phyloP scores from a whole-genome alignment of 2,888 invertebrate genomes.

The Isotomurus palustris region DNA sequence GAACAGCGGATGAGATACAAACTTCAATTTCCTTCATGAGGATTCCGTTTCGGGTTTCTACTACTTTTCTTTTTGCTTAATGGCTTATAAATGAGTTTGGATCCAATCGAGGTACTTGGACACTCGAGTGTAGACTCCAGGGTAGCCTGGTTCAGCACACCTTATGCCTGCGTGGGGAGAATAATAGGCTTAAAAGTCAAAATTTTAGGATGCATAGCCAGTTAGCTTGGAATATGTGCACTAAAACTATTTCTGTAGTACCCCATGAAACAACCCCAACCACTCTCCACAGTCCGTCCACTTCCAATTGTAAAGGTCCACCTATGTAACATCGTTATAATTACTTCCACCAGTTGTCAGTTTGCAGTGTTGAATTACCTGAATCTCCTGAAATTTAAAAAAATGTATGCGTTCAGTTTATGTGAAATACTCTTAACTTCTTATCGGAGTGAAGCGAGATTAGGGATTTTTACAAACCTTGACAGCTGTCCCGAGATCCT shows the following conservation, averaged over 20 bases:
- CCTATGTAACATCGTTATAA: too few species aligned
- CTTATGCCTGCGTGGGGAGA: too few species aligned
- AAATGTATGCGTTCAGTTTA: not conserved
- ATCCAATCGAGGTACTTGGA: conserved; percentile 69
- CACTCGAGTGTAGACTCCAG: conserved; percentile 75
- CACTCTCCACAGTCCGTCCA: conserved; percentile 68
- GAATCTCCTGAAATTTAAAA: conserved; percentile 28
- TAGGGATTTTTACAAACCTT: conserved; percentile 55
- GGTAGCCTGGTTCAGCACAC: conserved; percentile 69
- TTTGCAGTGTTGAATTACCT: conserved; percentile 8
- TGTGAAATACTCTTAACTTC: conserved; percentile 8
- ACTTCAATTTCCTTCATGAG: too few species aligned
- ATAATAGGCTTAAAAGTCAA: too few species aligned
- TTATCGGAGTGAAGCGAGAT: conserved; percentile 12
- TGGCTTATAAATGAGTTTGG: conserved; percentile 47
- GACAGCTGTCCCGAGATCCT: conserved; percentile 77
- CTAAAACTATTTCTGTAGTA: too few species aligned
- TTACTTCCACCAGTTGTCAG: too few species aligned
- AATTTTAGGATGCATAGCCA: not conserved
- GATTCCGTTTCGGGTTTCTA: too few species aligned
- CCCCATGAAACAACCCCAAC: conserved; percentile 85
- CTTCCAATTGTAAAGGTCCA: conserved; percentile 68
- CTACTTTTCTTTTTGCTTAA: not conserved
- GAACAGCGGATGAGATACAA: too few species aligned
- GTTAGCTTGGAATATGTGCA: too few species aligned